Evolutionary conservation across 2,797 vertebrate genomes (phyloP), one percentile per base, ranked within the genome.

Genomic region (Myotis findleyi): DNA sequence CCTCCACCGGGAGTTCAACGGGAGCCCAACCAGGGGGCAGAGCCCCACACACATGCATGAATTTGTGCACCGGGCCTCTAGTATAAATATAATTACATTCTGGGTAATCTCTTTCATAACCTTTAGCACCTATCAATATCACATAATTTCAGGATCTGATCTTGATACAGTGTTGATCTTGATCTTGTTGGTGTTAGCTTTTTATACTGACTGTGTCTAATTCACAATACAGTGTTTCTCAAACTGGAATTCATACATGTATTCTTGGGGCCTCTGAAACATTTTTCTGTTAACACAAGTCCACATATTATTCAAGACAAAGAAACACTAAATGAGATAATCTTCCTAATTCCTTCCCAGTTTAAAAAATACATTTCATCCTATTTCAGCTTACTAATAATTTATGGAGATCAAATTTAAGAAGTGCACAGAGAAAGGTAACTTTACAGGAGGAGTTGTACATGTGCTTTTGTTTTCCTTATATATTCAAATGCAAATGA

Each of bases 271-370:
- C 51, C 36, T 30, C 2, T 23, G 23, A 95, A 47, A 77, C 36
- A 94, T 66, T 91, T 91, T 96, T 92, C 88, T 77, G 77, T 64
- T 68, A 94, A 95, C 21, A 87, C 8, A 2, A 96, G 6, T 87
- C 30, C 83, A 92, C 25, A 68, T 68, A 73, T 51, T 88, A 88
- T 83, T 87, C 75, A 95, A 94, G 59, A 94, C 16, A 25, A 76
- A 86, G 21, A 84, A 64, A 94, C 59, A 82, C 57, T 38, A 93
- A 36, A 89, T 79, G 69, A 93, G 57, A 90, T 89, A 33, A 93
- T 92, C 80, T 73, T 89, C 80, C 92, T 64, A 72, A 84, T n/a
- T 81, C 33, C 10, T 66, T 80, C 89, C 23, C 38, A 57, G 16
- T 92, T 36, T 79, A 68, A 95, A 95, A 93, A 82, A 76, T 36